Evolutionary conservation across 2,113 vertebrate genomes (phyloP).

Genomic region (Addax nasomaculatus): DNA sequence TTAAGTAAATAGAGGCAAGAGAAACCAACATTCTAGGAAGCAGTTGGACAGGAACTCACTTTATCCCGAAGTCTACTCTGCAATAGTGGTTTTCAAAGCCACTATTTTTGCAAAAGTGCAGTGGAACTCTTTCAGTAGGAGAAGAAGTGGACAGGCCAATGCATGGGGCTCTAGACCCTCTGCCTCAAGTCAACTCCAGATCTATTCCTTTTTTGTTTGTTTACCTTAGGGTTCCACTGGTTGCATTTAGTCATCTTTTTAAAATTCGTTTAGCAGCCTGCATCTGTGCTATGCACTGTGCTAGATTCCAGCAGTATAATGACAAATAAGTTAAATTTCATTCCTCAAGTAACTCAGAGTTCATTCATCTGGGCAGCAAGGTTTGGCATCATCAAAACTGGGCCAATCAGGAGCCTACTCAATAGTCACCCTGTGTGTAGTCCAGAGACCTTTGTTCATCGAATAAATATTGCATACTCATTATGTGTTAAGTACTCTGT

Average conservation of each 20-base stretch:
- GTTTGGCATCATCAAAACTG: not conserved
- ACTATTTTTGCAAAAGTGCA: not conserved
- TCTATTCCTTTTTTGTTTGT: not conserved
- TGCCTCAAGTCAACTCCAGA: not conserved
- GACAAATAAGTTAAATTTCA: not conserved
- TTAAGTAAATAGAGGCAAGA: conserved; percentile 1
- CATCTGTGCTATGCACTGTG: not conserved
- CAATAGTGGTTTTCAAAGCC: not conserved
- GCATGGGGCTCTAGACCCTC: not conserved
- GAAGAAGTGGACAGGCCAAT: not conserved
- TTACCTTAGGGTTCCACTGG: not conserved
- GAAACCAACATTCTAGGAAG: not conserved
- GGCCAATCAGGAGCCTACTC: not conserved
- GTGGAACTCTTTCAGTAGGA: not conserved
- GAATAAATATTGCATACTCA: not conserved
- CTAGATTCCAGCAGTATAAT: not conserved
- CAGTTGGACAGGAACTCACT: not conserved
- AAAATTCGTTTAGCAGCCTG: not conserved
- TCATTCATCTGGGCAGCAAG: not conserved
- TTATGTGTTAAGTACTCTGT: not conserved
- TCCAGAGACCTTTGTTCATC: not conserved
- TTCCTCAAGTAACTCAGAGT: not conserved
- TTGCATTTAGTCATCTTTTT: not conserved
- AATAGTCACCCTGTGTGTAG: not conserved
- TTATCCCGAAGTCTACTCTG: not conserved